Evolutionary conservation across 2,113 vertebrate species (phyloP).

Genomic region (Promerops cafer): DNA sequence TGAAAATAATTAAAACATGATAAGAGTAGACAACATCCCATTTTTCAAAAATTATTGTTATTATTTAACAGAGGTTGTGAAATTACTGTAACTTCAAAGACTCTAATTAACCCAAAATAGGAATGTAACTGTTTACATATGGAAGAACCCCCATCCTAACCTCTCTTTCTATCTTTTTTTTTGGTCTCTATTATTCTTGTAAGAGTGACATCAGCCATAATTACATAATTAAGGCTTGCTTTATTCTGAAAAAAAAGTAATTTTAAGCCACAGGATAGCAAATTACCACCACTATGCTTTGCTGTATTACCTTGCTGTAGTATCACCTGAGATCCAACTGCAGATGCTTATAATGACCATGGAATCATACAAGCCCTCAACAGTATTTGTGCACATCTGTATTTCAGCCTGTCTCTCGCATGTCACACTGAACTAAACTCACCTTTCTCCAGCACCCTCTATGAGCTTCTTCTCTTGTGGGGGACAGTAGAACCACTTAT

Average conservation of each 20-base stretch:
- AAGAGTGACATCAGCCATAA: background rate
- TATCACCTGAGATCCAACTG: background rate
- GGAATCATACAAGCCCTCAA: background rate
- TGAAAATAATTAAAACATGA: background rate
- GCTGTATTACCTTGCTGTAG: background rate
- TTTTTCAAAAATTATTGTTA: background rate
- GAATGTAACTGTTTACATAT: background rate
- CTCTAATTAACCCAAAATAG: background rate
- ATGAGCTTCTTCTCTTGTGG: background rate
- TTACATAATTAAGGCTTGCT: background rate
- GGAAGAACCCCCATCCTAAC: background rate
- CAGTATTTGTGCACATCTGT: background rate
- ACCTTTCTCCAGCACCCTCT: background rate
- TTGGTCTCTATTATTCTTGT: background rate
- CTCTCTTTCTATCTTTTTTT: background rate
- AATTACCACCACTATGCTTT: background rate
- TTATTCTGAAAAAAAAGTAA: background rate
- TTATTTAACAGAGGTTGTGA: background rate
- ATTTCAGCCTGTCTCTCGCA: background rate
- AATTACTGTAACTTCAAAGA: background rate
- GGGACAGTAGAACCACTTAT: background rate
- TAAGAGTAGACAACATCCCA: background rate
- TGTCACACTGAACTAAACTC: background rate
- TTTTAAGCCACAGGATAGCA: background rate
- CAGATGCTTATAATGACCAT: background rate